Base-by-base conservation (phyloP, 2,888 invertebrate species). In the Drosophila cyrtoloma region DNA sequence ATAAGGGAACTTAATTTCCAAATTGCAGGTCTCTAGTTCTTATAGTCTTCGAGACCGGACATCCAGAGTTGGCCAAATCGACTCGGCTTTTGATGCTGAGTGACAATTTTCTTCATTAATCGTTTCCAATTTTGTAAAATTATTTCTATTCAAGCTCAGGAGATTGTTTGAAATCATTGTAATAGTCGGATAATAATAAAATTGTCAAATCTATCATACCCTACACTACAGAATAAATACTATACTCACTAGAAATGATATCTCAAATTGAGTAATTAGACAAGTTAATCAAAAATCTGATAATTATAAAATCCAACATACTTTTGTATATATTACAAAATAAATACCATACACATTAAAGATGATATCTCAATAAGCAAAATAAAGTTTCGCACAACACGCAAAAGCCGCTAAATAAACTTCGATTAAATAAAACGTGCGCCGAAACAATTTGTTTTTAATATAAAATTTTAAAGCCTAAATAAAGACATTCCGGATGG, bases 401-500 rank as follows among this genome's bases (percentile, higher is more conserved):
- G 58, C 32, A 33, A 57, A 26, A 42, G 4, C 32, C 3, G 42
- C 19, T 33, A 19, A 57, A 57, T 6, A 9, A 5, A 26, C 32
- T n/a, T 22, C 22, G 30, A 32, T 22, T 42, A 10, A 42, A 16
- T 14, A 22, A 68, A 68, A 10, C n/a, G 0, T n/a, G n/a, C 22
- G 14, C 35, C 6, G 37, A 39, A 33, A 35, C 35, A 2, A 35
- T 35, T 14, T 5, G 19, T 5, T 26, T 47, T 26, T 1, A 53
- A 7, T 37, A 53, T 26, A 35, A 56, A 16, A 50, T 12, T n/a
- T 28, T 35, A 50, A 28, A 35, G 19, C 10, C 19, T 35, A 26
- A 70, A n/a, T n/a, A 14, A 4, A 42, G 14, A 22, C 26, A 51
- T 69, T 69, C 69, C 68, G 69, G 39, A 52, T 58, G 30, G 35